Evolutionary conservation across 2,797 vertebrate genomes (phyloP).

Genomic region (Xenentodon cancila): DNA sequence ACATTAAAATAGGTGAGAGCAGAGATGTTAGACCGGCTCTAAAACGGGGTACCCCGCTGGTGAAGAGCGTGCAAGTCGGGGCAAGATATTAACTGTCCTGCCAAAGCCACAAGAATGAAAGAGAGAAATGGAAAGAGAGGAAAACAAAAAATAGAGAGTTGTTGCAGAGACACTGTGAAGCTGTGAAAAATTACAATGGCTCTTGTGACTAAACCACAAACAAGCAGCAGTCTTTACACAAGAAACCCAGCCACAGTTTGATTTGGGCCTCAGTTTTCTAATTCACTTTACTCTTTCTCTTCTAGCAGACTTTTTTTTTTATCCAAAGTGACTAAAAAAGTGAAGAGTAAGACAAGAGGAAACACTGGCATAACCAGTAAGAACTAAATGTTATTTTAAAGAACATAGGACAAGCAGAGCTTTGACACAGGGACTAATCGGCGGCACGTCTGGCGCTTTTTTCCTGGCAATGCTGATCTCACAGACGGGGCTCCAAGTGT

Average conservation of each 20-base stretch:
- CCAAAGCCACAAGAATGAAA: slow-evolving; percentile 35
- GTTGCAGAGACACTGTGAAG: slow-evolving; percentile 3
- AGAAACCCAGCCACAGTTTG: neutral
- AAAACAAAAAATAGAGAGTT: slow-evolving; percentile 7
- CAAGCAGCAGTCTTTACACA: slow-evolving; percentile 35
- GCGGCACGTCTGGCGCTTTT: slow-evolving; percentile 7
- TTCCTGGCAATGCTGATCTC: too few relatives aligned
- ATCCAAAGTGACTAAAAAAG: neutral
- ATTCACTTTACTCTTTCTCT: too few relatives aligned
- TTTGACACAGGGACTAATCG: slow-evolving; percentile 32
- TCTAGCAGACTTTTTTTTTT: neutral
- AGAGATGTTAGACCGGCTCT: slow-evolving; percentile 23
- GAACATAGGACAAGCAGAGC: neutral
- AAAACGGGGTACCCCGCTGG: slow-evolving; percentile 11
- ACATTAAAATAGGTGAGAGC: slow-evolving; percentile 43
- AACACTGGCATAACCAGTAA: neutral
- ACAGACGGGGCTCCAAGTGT: too few relatives aligned
- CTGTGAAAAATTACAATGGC: slow-evolving; percentile 2
- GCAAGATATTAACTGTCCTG: slow-evolving; percentile 33
- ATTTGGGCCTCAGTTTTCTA: neutral
- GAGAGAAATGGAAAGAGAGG: slow-evolving; percentile 34
- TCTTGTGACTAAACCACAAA: slow-evolving; percentile 33
- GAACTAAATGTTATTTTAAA: neutral
- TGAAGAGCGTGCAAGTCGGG: slow-evolving; percentile 34
- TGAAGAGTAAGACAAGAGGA: neutral